Base-by-base conservation (phyloP, 2,888 invertebrate genomes). In the Stenotaenia linearis region DNA sequence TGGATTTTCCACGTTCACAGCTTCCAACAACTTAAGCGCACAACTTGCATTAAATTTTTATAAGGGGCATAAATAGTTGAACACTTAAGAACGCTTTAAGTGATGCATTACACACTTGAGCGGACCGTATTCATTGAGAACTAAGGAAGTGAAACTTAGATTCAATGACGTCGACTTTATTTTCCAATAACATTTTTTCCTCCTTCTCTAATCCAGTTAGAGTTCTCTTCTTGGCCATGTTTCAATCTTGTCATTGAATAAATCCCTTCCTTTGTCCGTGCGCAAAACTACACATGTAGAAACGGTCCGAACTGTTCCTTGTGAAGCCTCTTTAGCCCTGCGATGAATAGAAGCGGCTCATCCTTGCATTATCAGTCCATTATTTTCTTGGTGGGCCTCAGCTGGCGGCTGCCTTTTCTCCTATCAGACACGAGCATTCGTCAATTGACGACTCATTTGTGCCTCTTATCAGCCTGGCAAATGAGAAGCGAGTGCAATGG, bases 351-450 rank as follows among this genome's bases (percentile, higher is more conserved):
- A 56, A 18, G 23, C 56, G 21, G 56, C 56, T 56, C 56, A 56
- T 56, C 56, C 56, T 56, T 23, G 56, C 56, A 56, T 56, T 56
- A 56, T 56, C 56, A 56, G 56, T 56, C 56, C 56, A 56, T 56
- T 56, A 56, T 56, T 56, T 56, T 56, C 56, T 56, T 56, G 56
- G 56, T 56, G 18, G 56, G 56, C 56, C 56, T 56, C 56, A 56
- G 56, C 56, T 56, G 56, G 56, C 56, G 56, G 56, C 56, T 56
- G 56, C 56, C 56, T 56, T 56, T 56, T 56, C 56, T 56, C 56
- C 56, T 56, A 56, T 56, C 56, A 56, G 56, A 56, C 56, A 56
- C 56, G 56, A 56, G 56, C 56, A 56, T 56, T 56, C 56, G 56
- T 56, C 56, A 56, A 56, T 56, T 56, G 56, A 56, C 56, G 56